Evolutionary conservation across 1,140 invertebrate species (phyloP).

Genomic region (Linepithema humile): DNA sequence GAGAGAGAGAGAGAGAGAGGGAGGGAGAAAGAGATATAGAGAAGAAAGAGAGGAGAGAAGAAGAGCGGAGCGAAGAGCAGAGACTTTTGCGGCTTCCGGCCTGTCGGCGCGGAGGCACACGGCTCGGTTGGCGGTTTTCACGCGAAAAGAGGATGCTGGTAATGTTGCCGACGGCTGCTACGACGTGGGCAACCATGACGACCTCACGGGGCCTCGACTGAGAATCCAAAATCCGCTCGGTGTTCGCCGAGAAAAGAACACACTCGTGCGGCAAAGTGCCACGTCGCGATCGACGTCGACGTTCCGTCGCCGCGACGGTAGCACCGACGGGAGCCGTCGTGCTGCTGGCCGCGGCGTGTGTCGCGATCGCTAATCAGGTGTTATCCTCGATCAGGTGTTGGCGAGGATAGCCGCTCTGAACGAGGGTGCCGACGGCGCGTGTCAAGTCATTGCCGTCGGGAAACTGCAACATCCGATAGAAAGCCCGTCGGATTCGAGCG

Average conservation of each 20-base stretch:
- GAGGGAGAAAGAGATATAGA: slow-evolving; percentile 19
- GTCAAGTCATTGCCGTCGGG: not conserved
- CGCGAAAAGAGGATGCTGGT: slow-evolving; percentile 13
- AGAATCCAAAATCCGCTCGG: not conserved
- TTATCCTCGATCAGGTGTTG: not conserved
- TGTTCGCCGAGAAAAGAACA: not conserved
- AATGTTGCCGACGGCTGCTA: not conserved
- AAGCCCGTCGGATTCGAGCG: not conserved
- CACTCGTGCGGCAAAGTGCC: not conserved
- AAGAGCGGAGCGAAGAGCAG: slow-evolving; percentile 4
- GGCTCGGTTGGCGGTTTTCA: not conserved
- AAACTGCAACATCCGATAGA: not conserved
- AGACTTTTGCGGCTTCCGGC: slow-evolving; percentile 51
- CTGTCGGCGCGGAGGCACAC: slow-evolving; percentile 30
- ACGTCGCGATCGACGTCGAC: slow-evolving; percentile 52
- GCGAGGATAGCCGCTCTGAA: not conserved
- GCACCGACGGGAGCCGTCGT: slow-evolving; percentile 30
- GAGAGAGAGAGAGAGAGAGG: slow-evolving; percentile 9
- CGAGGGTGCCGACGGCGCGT: slow-evolving; percentile 10
- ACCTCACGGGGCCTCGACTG: slow-evolving; percentile 66
- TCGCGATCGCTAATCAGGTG: slow-evolving; percentile 11
- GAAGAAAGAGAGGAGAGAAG: slow-evolving; percentile 14
- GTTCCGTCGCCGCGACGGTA: slow-evolving; percentile 58
- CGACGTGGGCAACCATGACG: slow-evolving; percentile 6
- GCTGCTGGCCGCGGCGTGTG: slow-evolving; percentile 6